Evolutionary conservation across 2,113 vertebrate species (phyloP), one percentile per base, ranked within the genome.

Genomic region (Calonectris borealis): DNA sequence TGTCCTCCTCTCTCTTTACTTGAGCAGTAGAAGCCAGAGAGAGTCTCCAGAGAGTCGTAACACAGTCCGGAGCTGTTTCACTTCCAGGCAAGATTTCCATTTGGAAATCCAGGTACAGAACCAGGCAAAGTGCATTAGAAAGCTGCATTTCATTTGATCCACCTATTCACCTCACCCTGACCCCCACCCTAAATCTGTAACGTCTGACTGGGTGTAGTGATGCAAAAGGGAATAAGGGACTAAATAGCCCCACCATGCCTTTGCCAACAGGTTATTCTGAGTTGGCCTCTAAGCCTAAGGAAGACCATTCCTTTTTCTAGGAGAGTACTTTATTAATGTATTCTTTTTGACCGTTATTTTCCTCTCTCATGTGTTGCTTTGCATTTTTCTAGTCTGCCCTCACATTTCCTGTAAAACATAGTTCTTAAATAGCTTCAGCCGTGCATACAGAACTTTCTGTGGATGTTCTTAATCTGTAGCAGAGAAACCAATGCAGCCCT

Each of bases 361-460:
- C 40, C n/a, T 91, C 25, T 73, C 61, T 70, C 69, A 25, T 38
- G 13, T 57, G 32, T 83, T 93, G n/a, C 46, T 90, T 73, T 83
- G 19, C 16, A 83, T 80, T 91, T 82, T 72, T 52, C 49, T 58
- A 72, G 84, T n/a, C 70, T 85, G 27, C 52, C 69, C 69, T 93
- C 61, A 76, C 6, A 64, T 80, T 92, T 96, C 70, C 70, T 66
- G 61, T 77, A 72, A 95, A 87, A 75, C 44, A 51, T 12, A 51
- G 57, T 4, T 95, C 83, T 94, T 73, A 91, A 95, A 83, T 46
- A 93, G 78, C 93, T 92, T 91, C 93, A 95, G 70, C 85, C 4
- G 1, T 83, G 84, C 84, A 93, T 82, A 78, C 40, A 60, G 90
- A 86, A 90, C 88, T 94, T 97, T 93, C 91, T 24, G 48, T 82